Base-by-base conservation (phyloP, 2,113 vertebrate genomes). In the Phocoena phocoena region DNA sequence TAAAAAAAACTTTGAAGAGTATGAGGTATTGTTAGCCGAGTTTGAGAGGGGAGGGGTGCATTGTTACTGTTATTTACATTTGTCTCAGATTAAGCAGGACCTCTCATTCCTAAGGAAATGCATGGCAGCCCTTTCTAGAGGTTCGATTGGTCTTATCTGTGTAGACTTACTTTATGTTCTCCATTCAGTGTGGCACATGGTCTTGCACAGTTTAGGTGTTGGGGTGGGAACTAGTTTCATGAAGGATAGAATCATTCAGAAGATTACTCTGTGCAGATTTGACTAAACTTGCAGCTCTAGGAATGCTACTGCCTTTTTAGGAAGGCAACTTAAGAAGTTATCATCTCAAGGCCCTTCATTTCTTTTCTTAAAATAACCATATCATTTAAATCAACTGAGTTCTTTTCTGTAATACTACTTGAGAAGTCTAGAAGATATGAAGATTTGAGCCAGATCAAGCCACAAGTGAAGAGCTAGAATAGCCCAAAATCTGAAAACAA, bases 281-380 rank as follows among this genome's bases (percentile, higher is more conserved):
- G 50, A 81, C 53, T 90, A 31, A 89, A 14, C 50, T 70, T 79
- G 28, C 33, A 36, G 23, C 70, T 53, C 17, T 88, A 26, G 9
- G 1, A 82, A 71, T 60, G 8, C 63, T 63, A 33, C 23, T 71
- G 55, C 26, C 53, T 84, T 93, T 92, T 85, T 80, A 67, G 26
- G 38, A 82, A 62, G 23, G 21, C 62, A 55, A 13, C 8, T 36
- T 83, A 70, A 41, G 55, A 94, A 17, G 41, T 70, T 93, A 38
- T 11, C 11, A 62, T 55, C 28, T 38, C 71, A 55, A 65, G 12
- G 68, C 3, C 31, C 33, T 92, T 92, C 33, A 58, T 92, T 96
- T 21, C 31, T 92, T 74, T 60, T 70, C 65, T 91, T 85, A 88
- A 93, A 88, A 92, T 81, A 94, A 53, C 36, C 26, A 14, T 55